A percentile compares a stretch with the other conserved stretches of the same genome.
Evolutionary conservation across 2,888 invertebrate genomes (phyloP).

Genomic region (Drosophila robusta): DNA sequence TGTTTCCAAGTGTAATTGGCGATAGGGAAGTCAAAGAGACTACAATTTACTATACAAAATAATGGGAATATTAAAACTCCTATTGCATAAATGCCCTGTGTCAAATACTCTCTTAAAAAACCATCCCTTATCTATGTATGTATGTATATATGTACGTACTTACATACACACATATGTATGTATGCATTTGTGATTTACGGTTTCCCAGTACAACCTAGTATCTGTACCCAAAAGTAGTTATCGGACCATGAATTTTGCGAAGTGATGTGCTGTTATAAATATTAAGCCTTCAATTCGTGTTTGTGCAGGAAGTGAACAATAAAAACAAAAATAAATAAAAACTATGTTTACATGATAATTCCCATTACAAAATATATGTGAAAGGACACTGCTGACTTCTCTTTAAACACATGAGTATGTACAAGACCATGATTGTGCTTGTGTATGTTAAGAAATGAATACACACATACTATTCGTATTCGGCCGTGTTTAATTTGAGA

Average conservation of each 20-base stretch:
- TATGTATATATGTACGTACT: neutral
- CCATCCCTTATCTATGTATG: slow-evolving; percentile 17
- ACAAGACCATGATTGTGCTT: neutral
- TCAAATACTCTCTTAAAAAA: slow-evolving; percentile 20
- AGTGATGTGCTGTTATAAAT: neutral
- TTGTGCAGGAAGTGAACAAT: neutral
- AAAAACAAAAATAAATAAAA: neutral
- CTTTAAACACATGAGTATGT: slow-evolving; percentile 5
- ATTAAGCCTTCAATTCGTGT: neutral
- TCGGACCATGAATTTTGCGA: neutral
- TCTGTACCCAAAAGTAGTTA: neutral
- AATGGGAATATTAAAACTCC: slow-evolving; percentile 9
- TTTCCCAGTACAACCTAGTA: neutral
- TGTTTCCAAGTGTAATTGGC: too few relatives aligned
- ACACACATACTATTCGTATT: slow-evolving; percentile 46
- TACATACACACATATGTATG: neutral
- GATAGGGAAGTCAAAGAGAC: too few relatives aligned
- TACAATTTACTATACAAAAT: neutral
- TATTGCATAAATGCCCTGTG: neutral
- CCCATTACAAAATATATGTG: neutral
- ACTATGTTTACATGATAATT: neutral
- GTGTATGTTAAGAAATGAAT: slow-evolving; percentile 20
- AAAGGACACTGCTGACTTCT: slow-evolving; percentile 10
- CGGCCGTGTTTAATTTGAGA: slow-evolving; percentile 36
- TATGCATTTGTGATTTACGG: neutral